These are phyloP conservation scores for Anolis carolinensis DNA, from an alignment of 2,113 vertebrate genomes.

Conservation along the genomic window DNA sequence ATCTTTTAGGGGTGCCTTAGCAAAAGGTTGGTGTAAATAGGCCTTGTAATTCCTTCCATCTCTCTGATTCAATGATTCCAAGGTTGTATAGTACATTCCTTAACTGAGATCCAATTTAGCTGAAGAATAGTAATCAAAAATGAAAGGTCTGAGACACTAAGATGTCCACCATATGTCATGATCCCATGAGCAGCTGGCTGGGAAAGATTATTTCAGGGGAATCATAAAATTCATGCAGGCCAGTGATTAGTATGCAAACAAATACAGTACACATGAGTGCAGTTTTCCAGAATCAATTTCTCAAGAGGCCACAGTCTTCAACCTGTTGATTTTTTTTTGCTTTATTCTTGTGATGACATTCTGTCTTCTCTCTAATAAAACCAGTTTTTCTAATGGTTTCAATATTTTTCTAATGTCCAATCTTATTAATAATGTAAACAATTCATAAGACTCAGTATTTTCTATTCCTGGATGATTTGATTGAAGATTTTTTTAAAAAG, in stretches of 20 bases:
- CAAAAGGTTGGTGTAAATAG: no score
- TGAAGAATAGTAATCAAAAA: background rate
- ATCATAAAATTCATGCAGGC: conserved; percentile 8
- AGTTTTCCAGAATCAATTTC: background rate
- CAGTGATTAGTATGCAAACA: background rate
- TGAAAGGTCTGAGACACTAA: background rate
- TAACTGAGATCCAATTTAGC: background rate
- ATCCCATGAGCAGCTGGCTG: conserved; percentile 43
- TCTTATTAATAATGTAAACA: background rate
- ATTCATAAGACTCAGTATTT: background rate
- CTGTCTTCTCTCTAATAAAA: background rate
- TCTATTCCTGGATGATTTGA: no score
- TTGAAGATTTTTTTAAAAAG: no score
- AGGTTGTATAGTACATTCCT: background rate
- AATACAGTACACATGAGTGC: background rate
- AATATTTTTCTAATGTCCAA: no score
- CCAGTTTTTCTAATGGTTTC: no score
- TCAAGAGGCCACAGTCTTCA: no score
- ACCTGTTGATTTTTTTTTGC: background rate
- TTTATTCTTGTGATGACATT: background rate
- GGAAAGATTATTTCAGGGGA: conserved; percentile 15
- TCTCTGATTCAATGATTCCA: no score
- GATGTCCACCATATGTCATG: conserved; percentile 20
- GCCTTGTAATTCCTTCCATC: no score
- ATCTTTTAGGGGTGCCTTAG: no score